These are phyloP conservation scores for Polyommatus icarus DNA, from an alignment of 2,888 invertebrate genomes.

Conservation along the genomic window DNA sequence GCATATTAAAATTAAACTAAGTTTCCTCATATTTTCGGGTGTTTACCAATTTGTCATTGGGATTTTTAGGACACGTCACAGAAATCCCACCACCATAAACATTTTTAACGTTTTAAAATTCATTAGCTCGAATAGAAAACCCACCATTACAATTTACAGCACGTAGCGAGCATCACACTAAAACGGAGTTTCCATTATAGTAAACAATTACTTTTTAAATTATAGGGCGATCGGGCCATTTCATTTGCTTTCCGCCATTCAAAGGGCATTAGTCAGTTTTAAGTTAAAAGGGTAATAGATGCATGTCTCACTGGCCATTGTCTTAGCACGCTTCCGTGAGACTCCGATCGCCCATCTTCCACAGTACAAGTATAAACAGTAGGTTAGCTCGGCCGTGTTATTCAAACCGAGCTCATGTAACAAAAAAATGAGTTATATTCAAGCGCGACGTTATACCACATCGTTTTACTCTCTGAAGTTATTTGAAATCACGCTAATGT, in stretches of 20 bases:
- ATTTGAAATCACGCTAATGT: neutral
- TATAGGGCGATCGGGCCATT: constrained; percentile 43
- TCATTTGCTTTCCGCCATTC: constrained; percentile 55
- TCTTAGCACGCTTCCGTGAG: constrained; percentile 78
- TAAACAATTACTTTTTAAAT: constrained; percentile 33
- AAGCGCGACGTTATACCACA: neutral
- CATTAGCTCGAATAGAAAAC: neutral
- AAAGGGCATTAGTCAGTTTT: constrained; percentile 62
- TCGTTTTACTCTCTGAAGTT: neutral
- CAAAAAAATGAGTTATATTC: neutral
- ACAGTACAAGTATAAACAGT: neutral
- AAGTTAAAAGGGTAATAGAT: constrained; percentile 73
- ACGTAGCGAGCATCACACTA: constrained; percentile 27
- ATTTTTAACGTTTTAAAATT: constrained; percentile 6
- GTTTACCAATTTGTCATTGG: neutral
- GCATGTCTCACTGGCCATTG: constrained; percentile 76
- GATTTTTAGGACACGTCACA: neutral
- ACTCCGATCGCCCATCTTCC: constrained; percentile 50
- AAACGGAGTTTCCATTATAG: constrained; percentile 28
- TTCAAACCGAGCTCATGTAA: neutral
- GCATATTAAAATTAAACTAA: neutral
- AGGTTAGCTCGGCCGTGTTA: neutral
- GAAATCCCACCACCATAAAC: neutral
- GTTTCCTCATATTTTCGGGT: neutral
- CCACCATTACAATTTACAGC: constrained; percentile 24